Base-by-base conservation (phyloP, 2,797 vertebrate species). In the Crenuchus spilurus region DNA sequence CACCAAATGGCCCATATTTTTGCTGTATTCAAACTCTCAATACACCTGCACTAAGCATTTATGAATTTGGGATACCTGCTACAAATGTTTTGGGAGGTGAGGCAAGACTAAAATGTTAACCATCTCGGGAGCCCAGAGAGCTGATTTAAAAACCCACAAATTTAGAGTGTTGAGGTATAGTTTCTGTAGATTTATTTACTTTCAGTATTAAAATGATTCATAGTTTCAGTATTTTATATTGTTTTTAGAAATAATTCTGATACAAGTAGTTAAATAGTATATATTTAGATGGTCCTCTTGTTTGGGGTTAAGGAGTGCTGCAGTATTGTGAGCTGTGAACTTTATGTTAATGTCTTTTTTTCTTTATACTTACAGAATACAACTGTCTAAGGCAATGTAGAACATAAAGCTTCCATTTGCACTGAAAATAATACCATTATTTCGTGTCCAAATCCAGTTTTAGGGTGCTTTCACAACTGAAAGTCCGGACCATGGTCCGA, bases 281-380 rank as follows among this genome's bases (percentile, higher is more conserved):
- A 63, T 28, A 16, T 62, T 28, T 26, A 3, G 4, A 26, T 42
- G 11, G 10, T 66, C 41, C 14, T 51, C 26, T 49, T 31, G 31
- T 18, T 28, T 31, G 63, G 10, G 26, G 49, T 54, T 46, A 28
- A 64, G 41, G 14, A 72, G 35, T 31, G 4, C 8, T 62, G 22
- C 44, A 81, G 65, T 84, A 70, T 46, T 75, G 80, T 87, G 79
- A 80, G 80, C 80, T 73, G 44, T 78, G 68, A 66, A 39, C 26
- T 44, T 78, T 87, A 78, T 57, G 82, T 86, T 80, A 66, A 84
- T 87, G 83, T 87, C 77, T 73, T 88, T 75, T 44, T 69, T 79
- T 86, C 61, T 84, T 90, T 80, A 82, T 82, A 83, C 84, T 87
- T 86, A 87, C 87, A 90, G 89, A 82, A 82, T 82, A 87, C 86